Evolutionary conservation across 2,797 vertebrate genomes (phyloP), one percentile per base, ranked within the genome.

Genomic region (Glyptemys insculpta): DNA sequence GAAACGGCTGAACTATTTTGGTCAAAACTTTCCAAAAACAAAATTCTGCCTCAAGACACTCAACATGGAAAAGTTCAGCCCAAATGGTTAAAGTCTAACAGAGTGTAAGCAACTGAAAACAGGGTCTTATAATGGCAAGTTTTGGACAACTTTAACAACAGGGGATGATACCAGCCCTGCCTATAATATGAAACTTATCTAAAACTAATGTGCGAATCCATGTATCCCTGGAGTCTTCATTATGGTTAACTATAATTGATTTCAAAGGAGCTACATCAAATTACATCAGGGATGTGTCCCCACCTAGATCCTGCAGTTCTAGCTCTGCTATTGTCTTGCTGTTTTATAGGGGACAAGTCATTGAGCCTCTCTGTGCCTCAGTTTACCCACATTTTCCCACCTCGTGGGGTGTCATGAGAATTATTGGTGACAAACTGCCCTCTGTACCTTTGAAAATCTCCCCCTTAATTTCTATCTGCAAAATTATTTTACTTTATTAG

Each of bases 381-480:
- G n/a, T 62, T 84, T 81, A 88, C 47, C 82, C n/a, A 14, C 50
- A 2, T 59, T 74, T 91, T 80, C 18, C 4, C 21, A 12, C 21
- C 65, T 65, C 85, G n/a, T 37, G 47, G 18, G 50, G n/a, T 68
- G 62, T 3, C 31, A 3, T 41, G 29, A 83, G 29, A 90, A 76
- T 52, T 86, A 82, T 6, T 50, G 86, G 8, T 1, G 31, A 53
- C 54, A 89, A 57, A 79, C 21, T 65, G 83, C 9, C n/a, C n/a
- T 21, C 9, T 37, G n/a, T 37, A 92, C 83, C 92, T 94, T 86
- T 85, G 57, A 54, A n/a, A 89, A 88, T 92, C 91, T 87, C n/a
- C 14, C 94, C 29, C 53, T 85, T 91, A 93, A 88, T 41, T 94
- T 79, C 1, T 88, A 65, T 3, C 90, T 89, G 52, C 59, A 47